Conservation (phyloP, 2,888 invertebrate genomes). For the Caradrina clavipalpis region DNA sequence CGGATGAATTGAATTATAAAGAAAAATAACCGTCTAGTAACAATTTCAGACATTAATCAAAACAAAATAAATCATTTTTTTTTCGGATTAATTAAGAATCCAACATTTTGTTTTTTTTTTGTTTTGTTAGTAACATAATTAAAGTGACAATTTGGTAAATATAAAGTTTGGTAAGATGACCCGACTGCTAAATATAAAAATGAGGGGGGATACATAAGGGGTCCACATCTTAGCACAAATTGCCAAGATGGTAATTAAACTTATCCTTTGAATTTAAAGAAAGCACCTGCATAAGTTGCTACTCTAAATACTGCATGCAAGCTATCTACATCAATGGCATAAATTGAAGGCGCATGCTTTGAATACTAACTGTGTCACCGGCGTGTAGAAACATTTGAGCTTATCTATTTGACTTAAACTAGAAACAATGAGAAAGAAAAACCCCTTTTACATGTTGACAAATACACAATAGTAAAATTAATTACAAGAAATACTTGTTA, state of each 20-base stretch:
- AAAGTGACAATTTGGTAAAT: no score
- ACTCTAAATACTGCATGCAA: neutral
- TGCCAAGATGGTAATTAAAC: neutral
- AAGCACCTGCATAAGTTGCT: neutral
- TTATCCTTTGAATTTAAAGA: neutral
- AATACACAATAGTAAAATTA: neutral
- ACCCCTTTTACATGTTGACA: neutral
- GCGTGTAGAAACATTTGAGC: neutral
- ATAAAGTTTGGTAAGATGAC: no score
- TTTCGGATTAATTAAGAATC: no score
- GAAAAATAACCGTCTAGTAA: neutral
- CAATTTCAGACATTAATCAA: neutral
- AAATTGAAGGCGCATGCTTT: neutral
- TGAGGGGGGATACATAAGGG: no score
- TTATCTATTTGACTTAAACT: conserved; percentile 1
- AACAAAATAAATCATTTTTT: no score
- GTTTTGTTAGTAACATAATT: no score
- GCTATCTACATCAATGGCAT: neutral
- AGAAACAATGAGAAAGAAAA: conserved; percentile 3
- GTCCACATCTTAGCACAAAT: no score
- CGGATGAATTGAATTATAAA: neutral
- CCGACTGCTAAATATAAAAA: no score
- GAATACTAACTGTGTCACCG: conserved; percentile 23
- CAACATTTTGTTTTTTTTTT: no score
- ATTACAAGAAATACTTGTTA: neutral